Conservation (phyloP, 2,888 invertebrate species). For the Acrobeloides nanus region DNA sequence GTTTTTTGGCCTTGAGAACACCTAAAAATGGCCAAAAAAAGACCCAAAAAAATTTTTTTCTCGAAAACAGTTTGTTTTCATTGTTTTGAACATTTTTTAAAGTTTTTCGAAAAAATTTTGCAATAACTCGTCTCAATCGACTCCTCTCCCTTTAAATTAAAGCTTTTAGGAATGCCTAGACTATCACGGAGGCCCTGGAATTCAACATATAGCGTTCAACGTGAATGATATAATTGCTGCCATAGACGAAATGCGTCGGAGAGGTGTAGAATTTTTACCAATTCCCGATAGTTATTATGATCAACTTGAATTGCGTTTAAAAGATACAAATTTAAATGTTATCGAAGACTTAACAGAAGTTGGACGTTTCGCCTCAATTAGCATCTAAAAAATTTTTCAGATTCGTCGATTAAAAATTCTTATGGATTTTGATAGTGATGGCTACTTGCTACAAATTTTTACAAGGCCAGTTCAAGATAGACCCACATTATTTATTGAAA, state of each 20-base stretch:
- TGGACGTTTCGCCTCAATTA: background rate
- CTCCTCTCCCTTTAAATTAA: background rate
- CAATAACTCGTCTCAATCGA: background rate
- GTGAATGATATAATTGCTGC: conserved; percentile 78
- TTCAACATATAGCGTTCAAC: conserved; percentile 92
- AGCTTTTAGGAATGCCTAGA: conserved; percentile 75
- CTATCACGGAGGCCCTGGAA: conserved; percentile 85
- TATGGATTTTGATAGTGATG: conserved; percentile 49
- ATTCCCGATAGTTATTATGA: conserved; percentile 85
- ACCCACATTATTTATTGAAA: conserved; percentile 88
- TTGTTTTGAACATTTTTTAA: background rate
- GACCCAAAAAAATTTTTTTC: conserved; percentile 5
- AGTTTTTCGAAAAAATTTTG: background rate
- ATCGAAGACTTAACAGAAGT: conserved; percentile 73
- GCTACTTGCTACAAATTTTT: conserved; percentile 49
- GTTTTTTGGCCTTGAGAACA: no score
- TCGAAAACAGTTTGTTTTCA: background rate
- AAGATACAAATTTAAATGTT: conserved; percentile 70
- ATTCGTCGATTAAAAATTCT: conserved; percentile 36
- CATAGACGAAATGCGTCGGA: conserved; percentile 66
- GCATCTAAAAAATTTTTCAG: no score
- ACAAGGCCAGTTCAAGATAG: conserved; percentile 87
- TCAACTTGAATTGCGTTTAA: conserved; percentile 69
- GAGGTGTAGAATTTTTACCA: conserved; percentile 80
- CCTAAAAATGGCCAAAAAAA: no score